Evolutionary conservation across 1,140 invertebrate genomes (phyloP), one percentile per base, ranked within the genome.

Genomic region (Drosophila ogumai): DNA sequence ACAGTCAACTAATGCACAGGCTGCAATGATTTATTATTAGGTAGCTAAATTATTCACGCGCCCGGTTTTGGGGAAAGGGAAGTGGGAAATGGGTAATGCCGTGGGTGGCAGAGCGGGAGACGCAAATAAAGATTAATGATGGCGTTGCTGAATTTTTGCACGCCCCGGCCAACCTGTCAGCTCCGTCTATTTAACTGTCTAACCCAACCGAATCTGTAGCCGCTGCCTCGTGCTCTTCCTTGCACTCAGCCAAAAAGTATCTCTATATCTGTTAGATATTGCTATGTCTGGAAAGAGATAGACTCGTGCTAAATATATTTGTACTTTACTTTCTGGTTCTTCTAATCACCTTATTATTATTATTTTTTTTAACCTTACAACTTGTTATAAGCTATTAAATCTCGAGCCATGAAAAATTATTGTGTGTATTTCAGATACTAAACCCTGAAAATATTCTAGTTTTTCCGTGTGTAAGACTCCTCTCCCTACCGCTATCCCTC

Each of bases 21-120:
- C 85, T 85, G 81, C 85, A 88, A 88, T 88, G 85, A 88, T 88
- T 88, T 88, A 88, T 88, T 88, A 88, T 88, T 88, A 85, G 85
- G 85, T 88, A 78, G 85, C 78, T 88, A 81, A 88, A 88, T 88
- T 88, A 88, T 88, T 88, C 85, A 88, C 85, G 85, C 85, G 69
- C 77, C 79, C 60, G 82, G 10, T 32, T 49, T 49, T 36, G 3
- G 64, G 64, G 25, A 13, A 36, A 15, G 13, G 65, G 28, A 25
- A n/a, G 31, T 22, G 17, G 61, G 15, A 66, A 12, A 31, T 19
- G 52, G 22, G 34, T n/a, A 55, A 55, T 55, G 34, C 19, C 8
- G 34, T 38, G 31, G 31, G 15, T n/a, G 38, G 22, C 7, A 19
- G 28, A 31, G 7, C 4, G 34, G 19, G 52, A 15, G 64, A 50